Conservation (phyloP, 2,888 invertebrate genomes). For the Drosophila helvetica region DNA sequence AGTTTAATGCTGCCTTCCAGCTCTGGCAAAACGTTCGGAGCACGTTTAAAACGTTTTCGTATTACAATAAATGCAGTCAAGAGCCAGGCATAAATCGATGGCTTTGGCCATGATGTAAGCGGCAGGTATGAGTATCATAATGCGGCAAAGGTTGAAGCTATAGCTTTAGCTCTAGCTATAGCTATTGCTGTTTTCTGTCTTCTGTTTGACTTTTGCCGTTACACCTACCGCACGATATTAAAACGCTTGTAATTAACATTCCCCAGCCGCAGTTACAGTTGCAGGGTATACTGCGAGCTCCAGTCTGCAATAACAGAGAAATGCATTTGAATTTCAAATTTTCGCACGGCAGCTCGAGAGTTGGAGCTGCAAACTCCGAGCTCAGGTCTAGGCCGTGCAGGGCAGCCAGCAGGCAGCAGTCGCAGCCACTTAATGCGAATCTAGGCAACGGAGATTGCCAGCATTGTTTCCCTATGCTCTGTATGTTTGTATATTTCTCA, state of each 20-base stretch:
- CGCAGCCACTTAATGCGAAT: background rate
- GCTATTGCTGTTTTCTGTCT: background rate
- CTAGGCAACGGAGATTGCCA: background rate
- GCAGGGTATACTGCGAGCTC: constrained; percentile 2
- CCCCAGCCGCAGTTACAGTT: constrained; percentile 10
- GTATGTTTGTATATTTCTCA: constrained; percentile 29
- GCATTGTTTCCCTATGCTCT: constrained; percentile 4
- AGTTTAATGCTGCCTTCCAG: background rate
- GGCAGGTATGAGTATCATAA: constrained; percentile 22
- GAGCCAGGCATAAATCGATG: constrained; percentile 33
- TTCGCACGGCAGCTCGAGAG: constrained; percentile 24
- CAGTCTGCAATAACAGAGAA: constrained; percentile 11
- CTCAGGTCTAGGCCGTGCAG: constrained; percentile 21
- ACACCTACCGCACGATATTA: constrained; percentile 52
- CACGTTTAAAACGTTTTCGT: constrained; percentile 23
- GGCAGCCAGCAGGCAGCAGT: background rate
- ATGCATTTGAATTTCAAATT: constrained; percentile 47
- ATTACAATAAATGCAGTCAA: constrained; percentile 26
- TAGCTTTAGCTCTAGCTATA: no score
- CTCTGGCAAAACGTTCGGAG: constrained; percentile 13
- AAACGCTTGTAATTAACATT: constrained; percentile 53
- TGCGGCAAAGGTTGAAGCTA: constrained; percentile 4
- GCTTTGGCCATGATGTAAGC: constrained; percentile 32
- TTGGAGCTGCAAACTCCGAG: background rate
- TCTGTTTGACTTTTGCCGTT: constrained; percentile 12